Conservation (phyloP, 2,888 invertebrate genomes). For the Pammene fasciana region DNA sequence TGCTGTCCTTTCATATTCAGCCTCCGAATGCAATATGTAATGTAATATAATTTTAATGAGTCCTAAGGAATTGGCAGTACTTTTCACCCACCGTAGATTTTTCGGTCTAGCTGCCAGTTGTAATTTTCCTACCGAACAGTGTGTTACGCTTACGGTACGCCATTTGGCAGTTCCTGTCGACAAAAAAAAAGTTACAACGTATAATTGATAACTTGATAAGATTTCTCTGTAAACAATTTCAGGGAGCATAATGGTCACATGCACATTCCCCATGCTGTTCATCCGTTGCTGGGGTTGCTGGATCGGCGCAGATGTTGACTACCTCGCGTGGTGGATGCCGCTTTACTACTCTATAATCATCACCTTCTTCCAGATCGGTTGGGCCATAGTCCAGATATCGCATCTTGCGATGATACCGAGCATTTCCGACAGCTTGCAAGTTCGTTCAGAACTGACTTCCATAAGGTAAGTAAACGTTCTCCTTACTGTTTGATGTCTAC, state of each 20-base stretch:
- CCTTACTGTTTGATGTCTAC: too few relatives aligned
- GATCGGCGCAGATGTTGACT: slow-evolving; percentile 59
- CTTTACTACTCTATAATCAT: slow-evolving; percentile 85
- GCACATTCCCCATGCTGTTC: slow-evolving; percentile 91
- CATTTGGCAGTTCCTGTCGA: too few relatives aligned
- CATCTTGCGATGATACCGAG: slow-evolving; percentile 96
- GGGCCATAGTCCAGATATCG: slow-evolving; percentile 97
- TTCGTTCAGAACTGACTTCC: slow-evolving; percentile 91
- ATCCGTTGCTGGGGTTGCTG: slow-evolving; percentile 86
- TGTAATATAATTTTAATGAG: too few relatives aligned
- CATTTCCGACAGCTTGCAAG: slow-evolving; percentile 86
- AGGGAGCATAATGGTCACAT: slow-evolving; percentile 87
- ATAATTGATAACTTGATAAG: slow-evolving; percentile 43
- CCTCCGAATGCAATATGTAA: too few relatives aligned
- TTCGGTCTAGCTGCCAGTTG: too few relatives aligned
- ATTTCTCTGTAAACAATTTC: slow-evolving; percentile 43
- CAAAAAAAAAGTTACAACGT: too few relatives aligned
- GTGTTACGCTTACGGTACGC: too few relatives aligned
- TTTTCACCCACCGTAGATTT: too few relatives aligned
- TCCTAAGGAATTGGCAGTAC: too few relatives aligned
- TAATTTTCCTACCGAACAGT: neutral
- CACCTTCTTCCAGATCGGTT: slow-evolving; percentile 94
- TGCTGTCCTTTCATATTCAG: too few relatives aligned
- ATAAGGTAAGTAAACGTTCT: slow-evolving; percentile 83
- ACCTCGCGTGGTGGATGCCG: slow-evolving; percentile 80